phyloP scores from a whole-genome alignment of 2,888 invertebrate genomes.

The Carpatolechia fugitivella region DNA sequence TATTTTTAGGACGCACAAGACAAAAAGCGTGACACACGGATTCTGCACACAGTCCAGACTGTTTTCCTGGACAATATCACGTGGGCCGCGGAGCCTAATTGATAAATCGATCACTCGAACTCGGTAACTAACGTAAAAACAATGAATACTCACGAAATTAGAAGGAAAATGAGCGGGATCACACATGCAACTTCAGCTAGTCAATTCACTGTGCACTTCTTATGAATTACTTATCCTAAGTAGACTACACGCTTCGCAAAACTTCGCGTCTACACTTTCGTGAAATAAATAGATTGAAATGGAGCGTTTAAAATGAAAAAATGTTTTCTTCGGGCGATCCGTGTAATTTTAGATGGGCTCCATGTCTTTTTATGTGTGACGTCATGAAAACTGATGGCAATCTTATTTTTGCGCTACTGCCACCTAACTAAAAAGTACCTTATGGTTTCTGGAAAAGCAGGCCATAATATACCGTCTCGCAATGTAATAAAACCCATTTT shows the following conservation, averaged over 20 bases:
- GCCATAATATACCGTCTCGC: slow-evolving; percentile 46
- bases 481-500: slow-evolving; percentile 43
- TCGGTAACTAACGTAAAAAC: slow-evolving; percentile 44
- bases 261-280: slow-evolving; percentile 53
- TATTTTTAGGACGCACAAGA: slow-evolving; percentile 67
- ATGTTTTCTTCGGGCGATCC: slow-evolving; percentile 55
- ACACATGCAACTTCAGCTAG: slow-evolving; percentile 38
- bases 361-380: slow-evolving; percentile 67
- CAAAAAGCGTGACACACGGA: slow-evolving; percentile 55
- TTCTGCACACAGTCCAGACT: slow-evolving; percentile 34
- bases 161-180: slow-evolving; percentile 42
- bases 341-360: slow-evolving; percentile 74
- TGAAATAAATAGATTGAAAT: slow-evolving; percentile 47
- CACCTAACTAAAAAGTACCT: slow-evolving; percentile 59
- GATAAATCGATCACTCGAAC: slow-evolving; percentile 52
- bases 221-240: slow-evolving; percentile 16
- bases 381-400: slow-evolving; percentile 77
- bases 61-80: slow-evolving; percentile 45
- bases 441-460: slow-evolving; percentile 38
- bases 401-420: slow-evolving; percentile 76
- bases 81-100: slow-evolving; percentile 40
- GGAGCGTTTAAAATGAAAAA: slow-evolving; percentile 53
- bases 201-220: slow-evolving; percentile 13
- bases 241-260: slow-evolving; percentile 51
- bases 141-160: slow-evolving; percentile 66